These are phyloP conservation scores for Intellagama lesueurii DNA, from an alignment of 2,797 vertebrate genomes.

Conservation along the genomic window DNA sequence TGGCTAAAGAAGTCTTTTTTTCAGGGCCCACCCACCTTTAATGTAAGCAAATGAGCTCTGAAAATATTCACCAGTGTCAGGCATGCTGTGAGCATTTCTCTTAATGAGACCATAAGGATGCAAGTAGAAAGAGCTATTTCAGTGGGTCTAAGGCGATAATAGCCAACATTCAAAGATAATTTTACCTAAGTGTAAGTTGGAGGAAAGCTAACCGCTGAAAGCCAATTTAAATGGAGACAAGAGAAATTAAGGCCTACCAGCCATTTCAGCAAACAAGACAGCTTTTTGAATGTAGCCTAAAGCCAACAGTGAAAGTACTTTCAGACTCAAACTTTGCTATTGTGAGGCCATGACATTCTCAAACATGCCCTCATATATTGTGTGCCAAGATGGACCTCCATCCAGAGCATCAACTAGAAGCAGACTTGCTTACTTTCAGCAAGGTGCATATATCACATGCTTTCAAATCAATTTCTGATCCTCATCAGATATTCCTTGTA, in stretches of 20 bases:
- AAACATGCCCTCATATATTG: slow-evolving; percentile 17
- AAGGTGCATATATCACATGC: no score
- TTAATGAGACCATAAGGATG: slow-evolving; percentile 81
- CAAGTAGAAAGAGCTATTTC: slow-evolving; percentile 77
- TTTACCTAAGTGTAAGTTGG: slow-evolving; percentile 75
- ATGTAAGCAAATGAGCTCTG: slow-evolving; percentile 84
- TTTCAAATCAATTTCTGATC: no score
- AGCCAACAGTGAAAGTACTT: slow-evolving; percentile 38
- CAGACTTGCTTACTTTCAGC: no score
- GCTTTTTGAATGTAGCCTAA: slow-evolving; percentile 60
- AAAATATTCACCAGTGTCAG: slow-evolving; percentile 79
- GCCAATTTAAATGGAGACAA: slow-evolving; percentile 70
- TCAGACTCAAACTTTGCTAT: slow-evolving; percentile 30
- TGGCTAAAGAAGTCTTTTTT: slow-evolving; percentile 66
- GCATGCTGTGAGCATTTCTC: slow-evolving; percentile 77
- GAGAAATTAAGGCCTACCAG: slow-evolving; percentile 47
- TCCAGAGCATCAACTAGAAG: no score
- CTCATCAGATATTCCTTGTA: no score
- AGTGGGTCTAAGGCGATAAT: slow-evolving; percentile 74
- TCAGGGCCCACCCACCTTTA: slow-evolving; percentile 71
- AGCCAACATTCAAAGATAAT: slow-evolving; percentile 77
- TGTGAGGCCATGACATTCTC: slow-evolving; percentile 26
- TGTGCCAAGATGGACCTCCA: no score
- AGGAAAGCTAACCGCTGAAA: slow-evolving; percentile 65
- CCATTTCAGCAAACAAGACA: slow-evolving; percentile 61